These are phyloP conservation scores for Eustalomyia histrio DNA, from an alignment of 2,888 invertebrate species.

Conservation along the genomic window DNA sequence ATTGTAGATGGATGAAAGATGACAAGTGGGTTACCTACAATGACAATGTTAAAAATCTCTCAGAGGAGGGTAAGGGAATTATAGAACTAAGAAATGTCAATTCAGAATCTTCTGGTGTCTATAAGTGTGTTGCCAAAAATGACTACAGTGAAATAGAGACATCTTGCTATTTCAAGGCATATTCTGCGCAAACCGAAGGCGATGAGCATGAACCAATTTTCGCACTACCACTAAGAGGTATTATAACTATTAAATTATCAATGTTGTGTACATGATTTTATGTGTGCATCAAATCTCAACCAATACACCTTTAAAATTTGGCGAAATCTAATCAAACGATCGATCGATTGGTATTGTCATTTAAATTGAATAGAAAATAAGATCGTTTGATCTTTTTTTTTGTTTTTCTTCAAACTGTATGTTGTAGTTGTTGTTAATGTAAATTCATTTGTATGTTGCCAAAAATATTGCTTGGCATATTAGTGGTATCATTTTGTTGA, in stretches of 20 bases:
- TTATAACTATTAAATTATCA: constrained; percentile 63
- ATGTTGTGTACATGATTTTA: constrained; percentile 20
- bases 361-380: constrained; percentile 34
- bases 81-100: constrained; percentile 86
- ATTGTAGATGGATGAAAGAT: constrained; percentile 88
- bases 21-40: constrained; percentile 82
- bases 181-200: constrained; percentile 76
- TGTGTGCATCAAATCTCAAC: neutral
- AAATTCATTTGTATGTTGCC: constrained; percentile 46
- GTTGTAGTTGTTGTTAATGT: constrained; percentile 21
- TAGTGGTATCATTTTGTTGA: constrained; percentile 30
- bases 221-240: constrained; percentile 84
- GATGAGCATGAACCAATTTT: constrained; percentile 79
- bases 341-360: constrained; percentile 1
- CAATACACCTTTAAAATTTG: neutral
- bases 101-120: constrained; percentile 88
- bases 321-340: constrained; percentile 25
- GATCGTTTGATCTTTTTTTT: constrained; percentile 51
- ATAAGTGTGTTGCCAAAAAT: constrained; percentile 89
- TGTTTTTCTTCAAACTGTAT: constrained; percentile 43
- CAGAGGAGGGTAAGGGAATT: constrained; percentile 85
- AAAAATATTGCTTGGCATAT: constrained; percentile 44
- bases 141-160: constrained; percentile 86
- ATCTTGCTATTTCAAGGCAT: constrained; percentile 83
- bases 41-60: constrained; percentile 82